These are phyloP conservation scores for Myrmecophaga tridactyla DNA, from an alignment of 2,113 vertebrate species.

Conservation along the genomic window DNA sequence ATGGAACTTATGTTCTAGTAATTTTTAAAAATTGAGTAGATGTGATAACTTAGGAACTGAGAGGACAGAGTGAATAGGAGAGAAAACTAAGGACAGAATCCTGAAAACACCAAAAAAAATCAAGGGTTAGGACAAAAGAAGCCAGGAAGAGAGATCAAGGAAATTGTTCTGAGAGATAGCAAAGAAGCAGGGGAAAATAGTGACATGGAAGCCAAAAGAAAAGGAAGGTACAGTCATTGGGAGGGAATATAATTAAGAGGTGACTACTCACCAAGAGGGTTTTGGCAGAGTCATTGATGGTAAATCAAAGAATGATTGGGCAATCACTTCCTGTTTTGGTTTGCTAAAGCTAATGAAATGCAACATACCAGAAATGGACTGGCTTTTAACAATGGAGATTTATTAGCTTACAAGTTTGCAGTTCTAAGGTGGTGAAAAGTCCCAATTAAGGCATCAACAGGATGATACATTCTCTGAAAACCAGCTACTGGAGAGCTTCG, in stretches of 20 bases:
- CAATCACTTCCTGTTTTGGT: rapidly evolving
- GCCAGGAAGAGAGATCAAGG: background rate
- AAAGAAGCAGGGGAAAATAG: background rate
- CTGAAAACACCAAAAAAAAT: background rate
- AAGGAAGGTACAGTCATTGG: background rate
- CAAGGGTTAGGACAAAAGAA: background rate
- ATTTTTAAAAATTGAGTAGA: background rate
- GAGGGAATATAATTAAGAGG: background rate
- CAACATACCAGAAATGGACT: too few relatives aligned
- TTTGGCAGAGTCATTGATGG: background rate
- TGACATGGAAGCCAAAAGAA: background rate
- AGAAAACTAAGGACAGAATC: constrained; percentile 17
- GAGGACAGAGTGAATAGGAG: background rate
- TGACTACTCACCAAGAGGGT: background rate
- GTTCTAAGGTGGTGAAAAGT: too few relatives aligned
- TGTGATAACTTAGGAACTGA: constrained; percentile 6
- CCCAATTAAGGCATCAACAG: too few relatives aligned
- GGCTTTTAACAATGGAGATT: too few relatives aligned
- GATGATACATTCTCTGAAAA: too few relatives aligned
- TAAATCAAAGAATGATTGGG: background rate
- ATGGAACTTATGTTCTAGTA: background rate
- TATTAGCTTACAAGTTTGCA: too few relatives aligned
- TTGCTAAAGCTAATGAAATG: too few relatives aligned
- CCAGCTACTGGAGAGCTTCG: too few relatives aligned
- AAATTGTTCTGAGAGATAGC: background rate